Conservation (phyloP, 1,140 invertebrate genomes). For the Holcopasites calliopsidis region DNA sequence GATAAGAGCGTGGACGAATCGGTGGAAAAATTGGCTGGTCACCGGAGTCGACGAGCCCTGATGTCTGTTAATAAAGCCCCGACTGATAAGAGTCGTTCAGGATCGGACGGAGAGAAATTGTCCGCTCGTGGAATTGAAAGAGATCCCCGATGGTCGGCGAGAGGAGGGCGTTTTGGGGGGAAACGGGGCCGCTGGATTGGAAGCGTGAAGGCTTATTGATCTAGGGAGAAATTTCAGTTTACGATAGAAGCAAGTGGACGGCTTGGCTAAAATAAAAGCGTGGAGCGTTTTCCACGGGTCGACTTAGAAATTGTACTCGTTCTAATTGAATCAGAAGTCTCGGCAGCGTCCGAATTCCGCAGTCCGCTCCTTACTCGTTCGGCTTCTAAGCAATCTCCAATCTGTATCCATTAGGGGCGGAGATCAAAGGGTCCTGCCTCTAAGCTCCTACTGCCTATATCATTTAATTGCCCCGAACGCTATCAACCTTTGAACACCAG, state of each 20-base stretch:
- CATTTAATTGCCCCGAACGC: background rate
- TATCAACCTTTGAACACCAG: background rate
- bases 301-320: no score
- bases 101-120: background rate
- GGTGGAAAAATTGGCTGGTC: constrained; percentile 9
- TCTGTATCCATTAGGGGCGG: background rate
- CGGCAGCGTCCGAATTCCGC: no score
- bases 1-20: constrained; percentile 5
- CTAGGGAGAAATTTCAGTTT: background rate
- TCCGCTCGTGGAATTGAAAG: background rate
- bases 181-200: background rate
- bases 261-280: no score
- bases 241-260: no score
- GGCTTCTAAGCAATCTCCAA: background rate
- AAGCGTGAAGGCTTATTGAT: background rate
- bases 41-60: background rate
- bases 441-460: background rate
- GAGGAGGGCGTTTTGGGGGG: background rate
- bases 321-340: no score
- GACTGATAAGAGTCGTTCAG: constrained; percentile 13
- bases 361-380: background rate
- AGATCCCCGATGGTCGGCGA: background rate
- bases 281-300: no score
- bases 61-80: constrained; percentile 25
- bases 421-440: constrained; percentile 1